Percentiles rank a stretch among this genome's conserved stretches.
phyloP scores from a whole-genome alignment of 2,888 invertebrate species.

The Hipparchia semele region DNA sequence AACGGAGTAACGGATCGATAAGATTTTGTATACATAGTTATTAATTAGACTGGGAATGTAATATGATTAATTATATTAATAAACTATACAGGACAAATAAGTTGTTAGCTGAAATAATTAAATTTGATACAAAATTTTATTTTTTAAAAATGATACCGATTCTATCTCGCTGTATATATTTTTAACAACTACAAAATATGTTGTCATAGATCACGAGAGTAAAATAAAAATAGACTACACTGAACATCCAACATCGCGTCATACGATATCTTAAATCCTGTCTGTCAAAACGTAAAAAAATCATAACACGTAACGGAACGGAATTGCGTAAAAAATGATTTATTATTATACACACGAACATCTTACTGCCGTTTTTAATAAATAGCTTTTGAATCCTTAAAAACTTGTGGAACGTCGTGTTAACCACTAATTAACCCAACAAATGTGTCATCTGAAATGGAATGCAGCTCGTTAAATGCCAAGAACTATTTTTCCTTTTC shows the following conservation, averaged over 20 bases:
- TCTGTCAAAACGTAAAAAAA: slow-evolving; percentile 69
- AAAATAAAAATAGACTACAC: slow-evolving; percentile 55
- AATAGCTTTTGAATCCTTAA: slow-evolving; percentile 41
- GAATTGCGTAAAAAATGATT: slow-evolving; percentile 76
- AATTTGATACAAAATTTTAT: slow-evolving; percentile 3
- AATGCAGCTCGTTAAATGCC: slow-evolving; percentile 57
- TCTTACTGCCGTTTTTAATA: slow-evolving; percentile 47
- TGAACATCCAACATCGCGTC: slow-evolving; percentile 53
- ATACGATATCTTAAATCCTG: slow-evolving; percentile 73
- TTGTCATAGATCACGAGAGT: slow-evolving; percentile 38
- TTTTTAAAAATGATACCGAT: slow-evolving; percentile 4
- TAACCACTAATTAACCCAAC: slow-evolving; percentile 74
- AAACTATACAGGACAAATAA: background rate
- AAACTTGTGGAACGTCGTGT: slow-evolving; percentile 48
- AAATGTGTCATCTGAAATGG: slow-evolving; percentile 57
- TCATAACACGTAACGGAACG: slow-evolving; percentile 66
- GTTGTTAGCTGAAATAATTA: background rate
- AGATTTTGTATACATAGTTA: too few relatives aligned
- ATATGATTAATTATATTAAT: background rate
- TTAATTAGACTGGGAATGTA: too few relatives aligned
- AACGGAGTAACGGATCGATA: too few relatives aligned
- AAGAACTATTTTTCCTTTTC: slow-evolving; percentile 50
- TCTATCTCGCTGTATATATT: slow-evolving; percentile 5
- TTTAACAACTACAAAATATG: slow-evolving; percentile 23
- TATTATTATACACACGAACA: slow-evolving; percentile 58